These are phyloP conservation scores for Stegostoma tigrinum DNA, from an alignment of 2,113 vertebrate species.

Conservation along the genomic window DNA sequence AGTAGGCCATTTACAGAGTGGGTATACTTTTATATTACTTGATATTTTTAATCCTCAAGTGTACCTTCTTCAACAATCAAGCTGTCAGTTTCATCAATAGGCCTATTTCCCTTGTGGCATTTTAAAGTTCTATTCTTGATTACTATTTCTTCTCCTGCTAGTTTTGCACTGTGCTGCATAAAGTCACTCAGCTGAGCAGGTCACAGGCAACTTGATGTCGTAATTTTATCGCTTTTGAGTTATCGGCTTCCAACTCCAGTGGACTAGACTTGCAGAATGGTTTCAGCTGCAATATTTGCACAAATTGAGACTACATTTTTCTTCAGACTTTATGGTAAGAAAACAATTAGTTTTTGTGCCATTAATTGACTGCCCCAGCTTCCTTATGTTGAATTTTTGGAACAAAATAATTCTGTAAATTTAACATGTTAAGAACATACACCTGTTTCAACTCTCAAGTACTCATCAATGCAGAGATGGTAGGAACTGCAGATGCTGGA, in stretches of 20 bases:
- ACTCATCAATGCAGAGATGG: background rate
- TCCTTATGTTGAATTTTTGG: background rate
- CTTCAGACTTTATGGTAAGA: background rate
- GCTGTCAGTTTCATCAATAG: conserved; percentile 9
- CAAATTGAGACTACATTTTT: background rate
- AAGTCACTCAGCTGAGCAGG: background rate
- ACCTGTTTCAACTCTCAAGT: background rate
- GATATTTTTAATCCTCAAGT: background rate
- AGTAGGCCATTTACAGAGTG: background rate
- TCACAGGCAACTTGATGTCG: background rate
- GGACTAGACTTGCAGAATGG: background rate
- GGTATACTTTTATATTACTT: background rate
- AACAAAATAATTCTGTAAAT: background rate
- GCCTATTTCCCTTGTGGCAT: background rate
- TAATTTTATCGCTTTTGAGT: background rate
- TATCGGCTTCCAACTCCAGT: background rate
- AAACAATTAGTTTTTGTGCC: background rate
- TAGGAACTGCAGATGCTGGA: too few species aligned
- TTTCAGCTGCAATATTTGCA: background rate
- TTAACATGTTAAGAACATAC: background rate
- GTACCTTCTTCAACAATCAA: background rate
- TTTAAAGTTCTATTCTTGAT: conserved; percentile 2
- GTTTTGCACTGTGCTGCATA: background rate
- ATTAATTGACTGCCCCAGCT: background rate
- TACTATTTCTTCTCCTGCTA: background rate